These are phyloP conservation scores for Cavia porcellus DNA, from an alignment of 2,113 vertebrate genomes.

Conservation along the genomic window DNA sequence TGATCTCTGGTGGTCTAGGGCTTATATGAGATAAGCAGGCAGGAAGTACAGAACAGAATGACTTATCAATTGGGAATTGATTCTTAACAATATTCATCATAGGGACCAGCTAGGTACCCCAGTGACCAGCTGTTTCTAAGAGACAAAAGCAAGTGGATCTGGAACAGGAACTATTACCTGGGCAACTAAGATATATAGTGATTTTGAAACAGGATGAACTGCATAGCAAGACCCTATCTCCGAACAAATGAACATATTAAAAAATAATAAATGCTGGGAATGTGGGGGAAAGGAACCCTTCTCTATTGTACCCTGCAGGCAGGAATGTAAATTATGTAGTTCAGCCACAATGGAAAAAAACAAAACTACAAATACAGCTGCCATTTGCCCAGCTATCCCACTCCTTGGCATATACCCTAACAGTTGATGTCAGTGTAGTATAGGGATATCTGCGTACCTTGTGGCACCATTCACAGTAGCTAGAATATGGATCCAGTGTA, in stretches of 20 bases:
- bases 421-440: not conserved
- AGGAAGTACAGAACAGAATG: too few species aligned
- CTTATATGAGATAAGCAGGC: too few species aligned
- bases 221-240: not conserved
- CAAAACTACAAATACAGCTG: not conserved
- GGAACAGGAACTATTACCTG: not conserved
- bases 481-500: not conserved
- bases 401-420: not conserved
- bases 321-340: not conserved
- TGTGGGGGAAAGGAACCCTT: not conserved
- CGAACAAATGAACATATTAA: not conserved
- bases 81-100: too few species aligned
- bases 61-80: too few species aligned
- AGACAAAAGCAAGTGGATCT: too few species aligned
- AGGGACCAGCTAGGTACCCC: too few species aligned
- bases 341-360: not conserved
- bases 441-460: not conserved
- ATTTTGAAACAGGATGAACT: not conserved
- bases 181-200: not conserved
- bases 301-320: not conserved
- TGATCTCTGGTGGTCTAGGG: too few species aligned
- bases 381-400: not conserved
- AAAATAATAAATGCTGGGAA: not conserved
- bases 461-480: not conserved
- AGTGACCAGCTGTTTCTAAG: too few species aligned